Base-by-base conservation (phyloP, 2,797 vertebrate genomes). In the Lophura swinhoii region DNA sequence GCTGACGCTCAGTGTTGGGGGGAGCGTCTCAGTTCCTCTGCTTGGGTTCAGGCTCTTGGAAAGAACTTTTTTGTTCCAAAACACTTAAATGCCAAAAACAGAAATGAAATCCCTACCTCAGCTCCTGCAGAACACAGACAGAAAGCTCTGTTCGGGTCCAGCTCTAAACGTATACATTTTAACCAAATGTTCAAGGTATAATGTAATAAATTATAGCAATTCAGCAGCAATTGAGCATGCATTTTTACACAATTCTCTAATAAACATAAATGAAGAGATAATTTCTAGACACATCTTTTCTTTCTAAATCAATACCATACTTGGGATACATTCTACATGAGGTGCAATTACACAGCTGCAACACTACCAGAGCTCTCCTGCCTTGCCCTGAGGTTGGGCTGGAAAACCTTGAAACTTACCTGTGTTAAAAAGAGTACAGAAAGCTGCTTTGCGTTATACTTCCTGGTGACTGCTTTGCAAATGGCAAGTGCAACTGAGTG, bases 261-360 rank as follows among this genome's bases (percentile, higher is more conserved):
- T 91, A 96, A 97, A 94, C 31, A 91, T 82, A 97, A 88, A 96
- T 94, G 14, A 97, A 97, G 84, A 95, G 66, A 86, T 90, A 94
- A 95, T 94, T 96, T 96, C 82, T 87, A 95, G 95, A 80, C 78
- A 88, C 29, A 91, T 81, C 62, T 87, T 94, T 96, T 96, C 73
- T 93, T 96, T 92, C 92, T 88, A 96, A 96, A 91, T 80, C 79
- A 77, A 51, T 95, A 96, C 78, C 62, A 63, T 92, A 92, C 80
- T 94, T 90, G 83, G 91, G 93, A 82, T 66, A 80, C 0, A 1
- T 93, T 95, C 80, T 95, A 96, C 97, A 94, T 93, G 72, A 96
- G 75, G 82, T 84, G 94, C 88, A 89, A 85, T 94, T 91, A 95
- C 96, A 93, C 69, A 97, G 84, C 91, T 95, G 87, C 95, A 94